Conservation (phyloP, 1,140 invertebrate genomes). For the Drosophila sp. region DNA sequence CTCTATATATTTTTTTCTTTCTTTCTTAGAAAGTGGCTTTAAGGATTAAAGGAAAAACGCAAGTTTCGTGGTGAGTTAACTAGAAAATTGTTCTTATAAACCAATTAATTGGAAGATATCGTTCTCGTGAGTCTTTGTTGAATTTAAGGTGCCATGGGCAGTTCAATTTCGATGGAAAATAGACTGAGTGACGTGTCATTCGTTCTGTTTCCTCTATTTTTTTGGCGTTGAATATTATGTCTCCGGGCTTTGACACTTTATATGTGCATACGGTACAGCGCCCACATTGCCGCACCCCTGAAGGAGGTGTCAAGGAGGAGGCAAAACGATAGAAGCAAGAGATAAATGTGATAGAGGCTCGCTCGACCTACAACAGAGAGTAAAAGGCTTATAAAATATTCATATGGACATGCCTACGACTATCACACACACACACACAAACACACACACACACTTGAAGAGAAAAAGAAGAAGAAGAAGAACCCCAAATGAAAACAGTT, state of each 20-base stretch:
- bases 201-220: conserved; percentile 19
- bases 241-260: conserved; percentile 56
- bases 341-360: background rate
- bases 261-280: conserved; percentile 44
- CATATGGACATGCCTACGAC: conserved; percentile 64
- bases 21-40: background rate
- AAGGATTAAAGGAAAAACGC: conserved; percentile 10
- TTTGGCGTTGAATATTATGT: conserved; percentile 65
- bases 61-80: too few species aligned
- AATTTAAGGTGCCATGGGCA: conserved; percentile 45
- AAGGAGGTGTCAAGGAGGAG: background rate
- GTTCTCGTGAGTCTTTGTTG: background rate
- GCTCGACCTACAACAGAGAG: conserved; percentile 23
- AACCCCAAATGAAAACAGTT: conserved; percentile 62
- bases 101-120: too few species aligned
- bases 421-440: conserved; percentile 27
- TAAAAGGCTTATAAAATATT: conserved; percentile 74
- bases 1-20: background rate
- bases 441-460: conserved; percentile 1
- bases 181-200: background rate
- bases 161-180: conserved; percentile 78
- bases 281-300: background rate
- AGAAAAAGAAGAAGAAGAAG: background rate
- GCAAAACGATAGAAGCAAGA: conserved; percentile 1
- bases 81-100: too few species aligned